Evolutionary conservation across 2,888 invertebrate genomes (phyloP).

Genomic region (Perdita meconis): DNA sequence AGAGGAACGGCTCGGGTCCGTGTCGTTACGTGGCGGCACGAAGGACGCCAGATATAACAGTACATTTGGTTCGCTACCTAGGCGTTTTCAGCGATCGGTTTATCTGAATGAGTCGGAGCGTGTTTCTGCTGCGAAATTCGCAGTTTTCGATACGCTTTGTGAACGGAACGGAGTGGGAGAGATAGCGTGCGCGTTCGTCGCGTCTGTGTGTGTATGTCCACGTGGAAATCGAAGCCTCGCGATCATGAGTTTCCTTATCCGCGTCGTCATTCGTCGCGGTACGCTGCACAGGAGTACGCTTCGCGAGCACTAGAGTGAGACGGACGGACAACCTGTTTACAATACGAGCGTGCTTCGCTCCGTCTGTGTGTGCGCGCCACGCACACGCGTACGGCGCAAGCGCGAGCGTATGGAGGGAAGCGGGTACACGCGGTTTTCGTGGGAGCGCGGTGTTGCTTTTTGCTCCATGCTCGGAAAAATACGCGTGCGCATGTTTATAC

Average conservation of each 20-base stretch:
- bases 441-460: constrained; percentile 42
- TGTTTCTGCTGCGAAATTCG: background rate
- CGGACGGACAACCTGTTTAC: constrained; percentile 77
- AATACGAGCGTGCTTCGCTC: constrained; percentile 28
- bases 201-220: constrained; percentile 48
- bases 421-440: constrained; percentile 46
- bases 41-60: constrained; percentile 29
- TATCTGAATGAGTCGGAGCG: background rate
- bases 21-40: constrained; percentile 19
- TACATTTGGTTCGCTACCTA: constrained; percentile 6
- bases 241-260: constrained; percentile 64
- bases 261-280: constrained; percentile 58
- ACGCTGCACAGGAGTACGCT: constrained; percentile 61
- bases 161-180: background rate
- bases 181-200: constrained; percentile 20
- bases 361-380: constrained; percentile 1
- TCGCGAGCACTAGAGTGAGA: constrained; percentile 69
- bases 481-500: constrained; percentile 1
- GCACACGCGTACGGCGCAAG: background rate
- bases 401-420: background rate
- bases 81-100: constrained; percentile 7
- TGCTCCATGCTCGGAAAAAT: constrained; percentile 27
- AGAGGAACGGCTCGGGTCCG: constrained; percentile 15
- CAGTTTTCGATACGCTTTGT: background rate
- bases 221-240: constrained; percentile 63